phyloP scores from a whole-genome alignment of 2,113 vertebrate species.

The Alectura lathami region DNA sequence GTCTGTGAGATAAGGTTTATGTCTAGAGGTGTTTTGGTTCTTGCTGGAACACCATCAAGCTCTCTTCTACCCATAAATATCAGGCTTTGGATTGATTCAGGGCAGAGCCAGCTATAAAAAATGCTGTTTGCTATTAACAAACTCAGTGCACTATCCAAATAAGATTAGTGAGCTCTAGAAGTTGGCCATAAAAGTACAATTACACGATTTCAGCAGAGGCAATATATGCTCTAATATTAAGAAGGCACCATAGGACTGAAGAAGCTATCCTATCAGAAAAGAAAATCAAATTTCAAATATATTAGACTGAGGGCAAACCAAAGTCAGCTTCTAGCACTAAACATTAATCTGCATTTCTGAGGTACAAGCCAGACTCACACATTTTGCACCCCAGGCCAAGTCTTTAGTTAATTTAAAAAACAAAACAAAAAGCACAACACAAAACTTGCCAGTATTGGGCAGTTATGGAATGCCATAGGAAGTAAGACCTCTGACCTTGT shows the following conservation, averaged over 20 bases:
- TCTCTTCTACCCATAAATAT: slow-evolving; percentile 23
- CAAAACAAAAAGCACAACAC: not conserved
- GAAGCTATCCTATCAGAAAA: not conserved
- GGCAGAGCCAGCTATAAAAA: slow-evolving; percentile 31
- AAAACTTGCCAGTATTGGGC: not conserved
- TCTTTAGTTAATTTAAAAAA: not conserved
- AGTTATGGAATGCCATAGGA: not conserved
- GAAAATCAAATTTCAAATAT: slow-evolving; percentile 29
- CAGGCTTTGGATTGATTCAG: not conserved
- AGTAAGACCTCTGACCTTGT: not conserved
- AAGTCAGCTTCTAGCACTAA: not conserved
- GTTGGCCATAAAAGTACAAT: not conserved
- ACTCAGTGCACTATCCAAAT: not conserved
- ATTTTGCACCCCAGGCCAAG: not conserved
- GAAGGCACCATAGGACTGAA: not conserved
- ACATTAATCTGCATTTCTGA: not conserved
- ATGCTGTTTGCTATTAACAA: slow-evolving; percentile 11
- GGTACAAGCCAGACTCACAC: not conserved
- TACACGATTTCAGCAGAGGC: not conserved
- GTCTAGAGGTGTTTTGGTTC: not conserved
- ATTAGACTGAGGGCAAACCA: not conserved
- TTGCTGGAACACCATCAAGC: not conserved
- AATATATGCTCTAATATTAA: not conserved
- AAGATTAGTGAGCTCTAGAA: slow-evolving; percentile 14
- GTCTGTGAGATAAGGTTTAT: slow-evolving; percentile 22